Conservation (phyloP, 2,797 vertebrate species). For the Tinamus major region DNA sequence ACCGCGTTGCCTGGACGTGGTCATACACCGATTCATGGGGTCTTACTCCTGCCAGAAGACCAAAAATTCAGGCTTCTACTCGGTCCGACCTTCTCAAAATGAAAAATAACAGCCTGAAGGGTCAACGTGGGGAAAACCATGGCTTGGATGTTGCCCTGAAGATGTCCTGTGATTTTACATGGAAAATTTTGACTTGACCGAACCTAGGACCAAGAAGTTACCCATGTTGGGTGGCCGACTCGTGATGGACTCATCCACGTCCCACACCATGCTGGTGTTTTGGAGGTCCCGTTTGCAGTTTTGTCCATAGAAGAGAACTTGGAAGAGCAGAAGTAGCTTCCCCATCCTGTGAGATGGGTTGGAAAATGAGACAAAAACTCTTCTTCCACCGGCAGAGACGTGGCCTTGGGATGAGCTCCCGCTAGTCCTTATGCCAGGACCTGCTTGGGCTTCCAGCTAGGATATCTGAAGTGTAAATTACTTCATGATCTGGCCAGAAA, state of each 20-base stretch:
- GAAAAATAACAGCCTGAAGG: neutral
- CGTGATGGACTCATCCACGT: fast-evolving
- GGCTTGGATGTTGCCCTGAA: neutral
- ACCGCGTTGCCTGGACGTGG: no score
- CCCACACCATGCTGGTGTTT: fast-evolving
- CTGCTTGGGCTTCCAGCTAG: neutral
- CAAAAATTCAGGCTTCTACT: no score
- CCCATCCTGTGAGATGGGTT: neutral
- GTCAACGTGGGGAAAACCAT: neutral
- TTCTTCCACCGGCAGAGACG: neutral
- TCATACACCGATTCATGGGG: no score
- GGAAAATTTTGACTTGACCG: neutral
- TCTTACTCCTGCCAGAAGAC: no score
- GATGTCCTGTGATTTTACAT: neutral
- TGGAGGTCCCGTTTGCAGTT: neutral
- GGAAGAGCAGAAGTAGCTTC: neutral
- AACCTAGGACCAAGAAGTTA: fast-evolving
- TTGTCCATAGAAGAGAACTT: neutral
- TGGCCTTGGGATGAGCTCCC: neutral
- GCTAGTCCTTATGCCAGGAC: neutral
- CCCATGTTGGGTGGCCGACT: no score
- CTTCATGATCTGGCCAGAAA: no score
- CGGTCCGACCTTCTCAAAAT: neutral
- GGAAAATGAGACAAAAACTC: neutral
- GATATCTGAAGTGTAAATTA: neutral